These are phyloP conservation scores for Corapipo altera DNA, from an alignment of 2,113 vertebrate species.

Conservation along the genomic window DNA sequence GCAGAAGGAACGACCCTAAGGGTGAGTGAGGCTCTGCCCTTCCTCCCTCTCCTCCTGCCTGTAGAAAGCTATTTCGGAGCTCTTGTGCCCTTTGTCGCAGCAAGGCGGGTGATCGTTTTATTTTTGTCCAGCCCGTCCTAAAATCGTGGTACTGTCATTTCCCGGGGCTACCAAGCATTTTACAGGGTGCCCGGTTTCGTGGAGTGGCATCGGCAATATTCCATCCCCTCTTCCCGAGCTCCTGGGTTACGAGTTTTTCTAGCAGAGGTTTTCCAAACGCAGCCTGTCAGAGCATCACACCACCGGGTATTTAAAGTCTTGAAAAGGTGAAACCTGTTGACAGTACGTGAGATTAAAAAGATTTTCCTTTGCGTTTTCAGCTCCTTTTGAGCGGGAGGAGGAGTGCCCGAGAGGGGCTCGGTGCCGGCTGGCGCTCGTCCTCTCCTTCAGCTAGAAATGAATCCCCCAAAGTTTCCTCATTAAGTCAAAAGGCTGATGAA, in stretches of 20 bases:
- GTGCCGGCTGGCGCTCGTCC: not conserved
- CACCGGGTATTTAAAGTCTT: not conserved
- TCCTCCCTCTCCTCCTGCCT: not conserved
- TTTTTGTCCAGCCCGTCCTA: not conserved
- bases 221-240: not conserved
- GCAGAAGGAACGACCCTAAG: not conserved
- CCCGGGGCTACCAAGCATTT: not conserved
- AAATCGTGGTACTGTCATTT: not conserved
- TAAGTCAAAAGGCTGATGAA: not conserved
- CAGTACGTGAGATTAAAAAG: not conserved
- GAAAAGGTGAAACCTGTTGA: constrained; percentile 45
- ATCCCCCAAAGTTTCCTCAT: constrained; percentile 26
- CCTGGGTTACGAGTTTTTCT: not conserved
- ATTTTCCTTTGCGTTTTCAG: not conserved
- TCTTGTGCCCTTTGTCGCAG: not conserved
- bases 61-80: not conserved
- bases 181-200: not conserved
- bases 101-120: not conserved
- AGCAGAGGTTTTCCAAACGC: not conserved
- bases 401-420: not conserved
- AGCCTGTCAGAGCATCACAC: not conserved
- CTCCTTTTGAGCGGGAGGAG: not conserved
- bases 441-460: not conserved
- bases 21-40: not conserved
- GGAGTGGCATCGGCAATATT: not conserved